Base-by-base conservation (phyloP, 1,140 invertebrate species). In the Armadillidium nasatum region DNA sequence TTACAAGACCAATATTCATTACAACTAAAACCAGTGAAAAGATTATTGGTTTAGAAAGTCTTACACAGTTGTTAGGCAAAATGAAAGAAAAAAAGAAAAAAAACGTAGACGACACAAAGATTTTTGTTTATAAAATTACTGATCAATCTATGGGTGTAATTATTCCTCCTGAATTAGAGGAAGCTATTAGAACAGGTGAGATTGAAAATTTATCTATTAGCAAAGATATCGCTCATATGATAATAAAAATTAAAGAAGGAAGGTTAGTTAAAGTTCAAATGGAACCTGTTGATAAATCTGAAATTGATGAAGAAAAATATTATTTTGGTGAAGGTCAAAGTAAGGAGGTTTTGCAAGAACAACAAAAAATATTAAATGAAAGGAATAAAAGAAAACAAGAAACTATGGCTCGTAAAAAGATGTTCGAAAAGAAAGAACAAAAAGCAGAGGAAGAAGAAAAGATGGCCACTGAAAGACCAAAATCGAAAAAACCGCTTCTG, bases 151-250 rank as follows among this genome's bases (percentile, higher is more conserved):
- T 89, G 81, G 90, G 89, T 82, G 85, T 94, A 23, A 89, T 94
- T n/a, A 89, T 94, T 79, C 88, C 91, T 0, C 89, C 91, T 11
- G 86, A 88, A 73, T 86, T 94, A 76, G 92, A 94, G 83, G 88
- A 89, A 0, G 91, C 91, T 15, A 89, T 94, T 33, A 85, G 90
- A 19, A 90, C 91, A 82, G 91, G 92, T 23, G 91, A 93, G 80
- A 89, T 94, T 9, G 87, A 89, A 71, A 91, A 91, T 80, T 88
- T 93, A 0, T 89, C 92, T 88, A 84, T 93, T 10, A 91, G 90
- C 0, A 89, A 91, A 80, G 89, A 91, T 83, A 88, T 88, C 76
- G 90, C 92, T 83, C 91, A 88, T 67, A 88, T 93, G 23, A 83
- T 92, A 10, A 85, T 94, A 3, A 89, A 91, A 84, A 85, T 91